These are phyloP conservation scores for Dione juno DNA, from an alignment of 2,888 invertebrate genomes.

Conservation along the genomic window DNA sequence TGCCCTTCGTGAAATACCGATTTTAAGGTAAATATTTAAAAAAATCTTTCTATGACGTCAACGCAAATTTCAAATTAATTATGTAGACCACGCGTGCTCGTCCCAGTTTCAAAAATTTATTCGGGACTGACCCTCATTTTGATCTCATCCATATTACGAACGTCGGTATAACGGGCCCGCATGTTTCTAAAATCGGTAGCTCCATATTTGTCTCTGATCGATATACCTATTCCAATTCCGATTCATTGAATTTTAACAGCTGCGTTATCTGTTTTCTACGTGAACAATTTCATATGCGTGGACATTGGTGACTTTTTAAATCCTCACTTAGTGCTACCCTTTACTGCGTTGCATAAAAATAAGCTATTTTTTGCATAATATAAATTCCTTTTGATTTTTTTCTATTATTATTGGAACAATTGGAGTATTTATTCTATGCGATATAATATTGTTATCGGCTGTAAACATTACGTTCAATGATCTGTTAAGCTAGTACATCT, in stretches of 20 bases:
- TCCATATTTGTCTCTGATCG: slow-evolving; percentile 24
- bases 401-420: slow-evolving; percentile 10
- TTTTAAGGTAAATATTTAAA: neutral
- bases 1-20: neutral
- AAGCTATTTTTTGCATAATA: no score
- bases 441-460: slow-evolving; percentile 36
- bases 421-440: slow-evolving; percentile 2
- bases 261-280: no score
- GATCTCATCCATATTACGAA: slow-evolving; percentile 27
- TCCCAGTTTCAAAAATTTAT: slow-evolving; percentile 35
- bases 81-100: slow-evolving; percentile 33
- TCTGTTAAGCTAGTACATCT: slow-evolving; percentile 36
- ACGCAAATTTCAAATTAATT: slow-evolving; percentile 31
- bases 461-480: slow-evolving; percentile 35
- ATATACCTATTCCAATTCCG: neutral
- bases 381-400: neutral
- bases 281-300: no score
- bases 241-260: neutral
- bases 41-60: neutral
- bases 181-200: slow-evolving; percentile 43
- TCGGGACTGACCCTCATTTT: slow-evolving; percentile 33
- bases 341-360: no score
- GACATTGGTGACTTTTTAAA: no score
- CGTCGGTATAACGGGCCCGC: slow-evolving; percentile 42
- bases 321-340: no score